A percentile compares a stretch with the other conserved stretches of the same genome.
Conservation (phyloP, 2,888 invertebrate species). For the Opisthograptis luteolata region DNA sequence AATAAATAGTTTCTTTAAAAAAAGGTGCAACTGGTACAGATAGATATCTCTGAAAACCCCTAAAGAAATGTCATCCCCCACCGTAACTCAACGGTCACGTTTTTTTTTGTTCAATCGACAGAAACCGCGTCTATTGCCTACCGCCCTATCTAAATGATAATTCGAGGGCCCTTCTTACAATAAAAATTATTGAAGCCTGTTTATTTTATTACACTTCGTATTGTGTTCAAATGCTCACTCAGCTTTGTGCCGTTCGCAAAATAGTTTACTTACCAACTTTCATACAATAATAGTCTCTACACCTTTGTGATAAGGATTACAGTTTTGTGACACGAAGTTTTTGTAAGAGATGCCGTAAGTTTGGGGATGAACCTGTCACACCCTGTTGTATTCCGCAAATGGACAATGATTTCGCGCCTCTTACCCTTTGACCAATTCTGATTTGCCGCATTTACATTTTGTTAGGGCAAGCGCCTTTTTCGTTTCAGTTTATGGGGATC, state of each 20-base stretch:
- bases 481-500: slow-evolving; percentile 31
- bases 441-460: slow-evolving; percentile 61
- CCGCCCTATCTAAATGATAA: slow-evolving; percentile 83
- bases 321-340: slow-evolving; percentile 19
- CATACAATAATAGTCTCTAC: slow-evolving; percentile 33
- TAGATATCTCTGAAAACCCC: slow-evolving; percentile 56
- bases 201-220: slow-evolving; percentile 83
- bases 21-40: slow-evolving; percentile 66
- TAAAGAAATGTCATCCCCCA: slow-evolving; percentile 61
- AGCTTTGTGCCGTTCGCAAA: slow-evolving; percentile 39
- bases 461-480: slow-evolving; percentile 41
- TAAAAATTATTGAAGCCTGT: slow-evolving; percentile 83
- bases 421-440: slow-evolving; percentile 68
- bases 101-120: slow-evolving; percentile 58
- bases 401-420: slow-evolving; percentile 61
- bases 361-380: slow-evolving; percentile 52
- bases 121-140: slow-evolving; percentile 73
- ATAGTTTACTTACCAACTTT: slow-evolving; percentile 30
- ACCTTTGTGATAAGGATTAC: slow-evolving; percentile 4
- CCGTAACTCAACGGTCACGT: slow-evolving; percentile 69
- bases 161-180: slow-evolving; percentile 78
- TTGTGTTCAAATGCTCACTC: slow-evolving; percentile 71
- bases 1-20: no score
- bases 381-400: slow-evolving; percentile 59
- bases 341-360: slow-evolving; percentile 13